phyloP scores from a whole-genome alignment of 2,113 vertebrate genomes.

The Meleagris gallopavo region DNA sequence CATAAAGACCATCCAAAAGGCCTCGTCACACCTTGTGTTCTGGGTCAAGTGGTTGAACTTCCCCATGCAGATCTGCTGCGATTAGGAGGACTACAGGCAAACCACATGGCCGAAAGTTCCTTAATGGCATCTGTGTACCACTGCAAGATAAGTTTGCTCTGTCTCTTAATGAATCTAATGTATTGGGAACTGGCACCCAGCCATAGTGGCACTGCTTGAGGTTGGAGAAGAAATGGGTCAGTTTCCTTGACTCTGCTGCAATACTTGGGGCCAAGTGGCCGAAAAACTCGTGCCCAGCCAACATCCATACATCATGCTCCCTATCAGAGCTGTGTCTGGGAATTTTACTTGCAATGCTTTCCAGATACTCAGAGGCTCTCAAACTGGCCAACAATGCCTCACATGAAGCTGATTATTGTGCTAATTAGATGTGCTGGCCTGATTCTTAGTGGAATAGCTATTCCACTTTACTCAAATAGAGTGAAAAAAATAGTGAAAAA shows the following conservation, averaged over 20 bases:
- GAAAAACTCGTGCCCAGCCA: neutral
- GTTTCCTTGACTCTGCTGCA: neutral
- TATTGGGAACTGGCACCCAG: neutral
- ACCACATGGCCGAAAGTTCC: neutral
- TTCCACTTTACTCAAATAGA: neutral
- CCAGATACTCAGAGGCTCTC: neutral
- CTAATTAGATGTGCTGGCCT: neutral
- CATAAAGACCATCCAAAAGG: slow-evolving; percentile 16
- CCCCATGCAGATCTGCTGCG: neutral
- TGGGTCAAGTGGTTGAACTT: neutral
- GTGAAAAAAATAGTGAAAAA: too few relatives aligned
- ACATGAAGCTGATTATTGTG: neutral
- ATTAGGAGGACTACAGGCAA: neutral
- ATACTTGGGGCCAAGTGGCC: neutral
- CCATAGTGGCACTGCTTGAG: neutral
- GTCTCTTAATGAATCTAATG: neutral
- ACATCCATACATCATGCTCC: neutral
- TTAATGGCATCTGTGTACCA: neutral
- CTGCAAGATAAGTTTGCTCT: neutral
- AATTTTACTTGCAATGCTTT: neutral
- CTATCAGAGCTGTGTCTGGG: neutral
- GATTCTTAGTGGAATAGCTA: neutral
- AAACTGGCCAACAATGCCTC: neutral
- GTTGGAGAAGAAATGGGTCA: neutral
- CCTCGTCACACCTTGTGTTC: neutral